These are phyloP conservation scores for Melinaea menophilus DNA, from an alignment of 2,888 invertebrate species.

Conservation along the genomic window DNA sequence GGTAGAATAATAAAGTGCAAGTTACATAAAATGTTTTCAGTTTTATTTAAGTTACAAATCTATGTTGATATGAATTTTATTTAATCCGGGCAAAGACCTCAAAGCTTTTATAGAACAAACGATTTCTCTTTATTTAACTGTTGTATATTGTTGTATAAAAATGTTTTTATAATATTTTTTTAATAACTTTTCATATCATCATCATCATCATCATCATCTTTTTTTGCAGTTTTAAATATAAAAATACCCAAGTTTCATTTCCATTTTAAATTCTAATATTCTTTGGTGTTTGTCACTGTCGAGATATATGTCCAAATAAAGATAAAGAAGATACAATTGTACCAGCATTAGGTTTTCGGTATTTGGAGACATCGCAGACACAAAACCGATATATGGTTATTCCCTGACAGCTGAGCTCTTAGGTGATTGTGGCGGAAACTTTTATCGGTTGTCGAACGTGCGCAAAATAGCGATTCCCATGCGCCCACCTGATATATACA, in stretches of 20 bases:
- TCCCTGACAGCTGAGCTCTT: slow-evolving; percentile 78
- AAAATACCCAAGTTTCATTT: neutral
- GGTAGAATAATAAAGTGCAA: too few relatives aligned
- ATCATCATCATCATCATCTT: neutral
- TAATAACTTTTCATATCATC: neutral
- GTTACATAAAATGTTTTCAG: too few relatives aligned
- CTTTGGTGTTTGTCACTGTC: slow-evolving; percentile 4
- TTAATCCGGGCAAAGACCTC: neutral
- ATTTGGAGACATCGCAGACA: slow-evolving; percentile 57
- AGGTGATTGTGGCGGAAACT: slow-evolving; percentile 78
- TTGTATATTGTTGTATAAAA: neutral
- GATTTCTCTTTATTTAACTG: slow-evolving; percentile 3
- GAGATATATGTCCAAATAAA: slow-evolving; percentile 6
- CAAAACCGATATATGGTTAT: slow-evolving; percentile 76
- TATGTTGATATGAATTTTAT: slow-evolving; percentile 4
- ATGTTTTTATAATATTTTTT: neutral
- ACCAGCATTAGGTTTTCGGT: slow-evolving; percentile 30
- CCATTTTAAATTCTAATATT: neutral
- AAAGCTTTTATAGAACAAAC: slow-evolving; percentile 7
- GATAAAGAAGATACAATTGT: slow-evolving; percentile 5
- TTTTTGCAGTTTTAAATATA: too few relatives aligned
- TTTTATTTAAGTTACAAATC: too few relatives aligned
- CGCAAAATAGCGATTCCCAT: slow-evolving; percentile 73
- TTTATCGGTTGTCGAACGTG: slow-evolving; percentile 78
- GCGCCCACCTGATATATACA: slow-evolving; percentile 58